Conservation (phyloP, 2,888 invertebrate genomes). For the Iphiclides podalirius region DNA sequence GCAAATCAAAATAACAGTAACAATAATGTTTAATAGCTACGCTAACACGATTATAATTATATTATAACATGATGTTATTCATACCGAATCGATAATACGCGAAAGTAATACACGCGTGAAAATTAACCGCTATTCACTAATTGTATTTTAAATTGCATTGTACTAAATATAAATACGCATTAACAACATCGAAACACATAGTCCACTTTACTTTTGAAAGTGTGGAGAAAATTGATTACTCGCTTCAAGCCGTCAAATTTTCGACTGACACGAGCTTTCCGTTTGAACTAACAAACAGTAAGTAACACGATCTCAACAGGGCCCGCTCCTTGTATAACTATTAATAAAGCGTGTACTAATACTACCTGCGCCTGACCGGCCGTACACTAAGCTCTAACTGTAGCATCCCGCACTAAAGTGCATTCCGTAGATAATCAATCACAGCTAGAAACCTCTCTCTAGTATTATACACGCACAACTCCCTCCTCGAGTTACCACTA, state of each 20-base stretch:
- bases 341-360: conserved; percentile 45
- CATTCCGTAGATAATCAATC: conserved; percentile 64
- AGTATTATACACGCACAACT: conserved; percentile 55
- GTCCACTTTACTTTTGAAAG: conserved; percentile 30
- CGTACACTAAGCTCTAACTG: conserved; percentile 37
- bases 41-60: conserved; percentile 61
- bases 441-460: conserved; percentile 76
- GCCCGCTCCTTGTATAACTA: conserved; percentile 17
- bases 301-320: conserved; percentile 12
- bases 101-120: conserved; percentile 45
- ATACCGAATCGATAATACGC: conserved; percentile 45
- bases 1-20: conserved; percentile 78
- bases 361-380: conserved; percentile 37
- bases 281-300: too few species aligned
- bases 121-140: conserved; percentile 51
- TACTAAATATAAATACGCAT: conserved; percentile 58
- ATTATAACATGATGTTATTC: conserved; percentile 51
- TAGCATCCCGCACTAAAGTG: conserved; percentile 71
- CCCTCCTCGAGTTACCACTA: conserved; percentile 53
- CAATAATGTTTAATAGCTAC: conserved; percentile 59
- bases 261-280: too few species aligned
- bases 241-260: too few species aligned
- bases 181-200: conserved; percentile 63
- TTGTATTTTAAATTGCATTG: conserved; percentile 61
- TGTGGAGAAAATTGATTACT: too few species aligned